Evolutionary conservation across 2,888 invertebrate species (phyloP).

Genomic region (Cheilosia soror): DNA sequence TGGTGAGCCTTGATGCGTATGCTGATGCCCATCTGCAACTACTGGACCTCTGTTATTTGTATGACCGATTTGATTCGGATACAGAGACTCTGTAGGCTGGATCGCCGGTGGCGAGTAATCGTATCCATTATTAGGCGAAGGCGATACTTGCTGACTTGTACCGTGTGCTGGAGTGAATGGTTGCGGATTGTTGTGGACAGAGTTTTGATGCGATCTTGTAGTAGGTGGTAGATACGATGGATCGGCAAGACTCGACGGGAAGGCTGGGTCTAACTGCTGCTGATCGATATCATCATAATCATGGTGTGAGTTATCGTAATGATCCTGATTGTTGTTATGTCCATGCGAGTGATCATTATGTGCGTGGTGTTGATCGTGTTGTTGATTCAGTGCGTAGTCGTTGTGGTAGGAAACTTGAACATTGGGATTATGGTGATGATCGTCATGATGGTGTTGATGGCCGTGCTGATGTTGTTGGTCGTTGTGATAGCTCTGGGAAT

Average conservation of each 20-base stretch:
- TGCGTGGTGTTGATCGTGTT: neutral
- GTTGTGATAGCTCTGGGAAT: conserved; percentile 3
- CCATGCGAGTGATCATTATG: neutral
- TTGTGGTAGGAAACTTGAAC: conserved; percentile 53
- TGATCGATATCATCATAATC: conserved; percentile 44
- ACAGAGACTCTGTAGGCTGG: neutral
- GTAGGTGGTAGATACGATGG: conserved; percentile 7
- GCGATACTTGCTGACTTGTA: no score
- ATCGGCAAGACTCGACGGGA: conserved; percentile 18
- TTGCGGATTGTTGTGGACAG: neutral
- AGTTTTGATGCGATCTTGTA: conserved; percentile 5
- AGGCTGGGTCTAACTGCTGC: conserved; percentile 37
- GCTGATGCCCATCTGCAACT: neutral
- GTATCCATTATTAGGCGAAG: conserved; percentile 17
- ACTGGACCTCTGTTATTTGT: neutral
- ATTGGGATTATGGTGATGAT: conserved; percentile 32
- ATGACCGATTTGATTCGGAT: neutral
- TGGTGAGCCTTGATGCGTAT: neutral
- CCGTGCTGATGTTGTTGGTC: conserved; percentile 8
- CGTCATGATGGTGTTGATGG: neutral
- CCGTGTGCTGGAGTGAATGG: neutral
- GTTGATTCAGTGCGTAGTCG: neutral
- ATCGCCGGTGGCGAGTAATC: conserved; percentile 13
- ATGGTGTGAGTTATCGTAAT: conserved; percentile 14
- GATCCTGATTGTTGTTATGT: conserved; percentile 1